Conservation (phyloP, 1,140 invertebrate species). For the Helicoverpa armigera region DNA sequence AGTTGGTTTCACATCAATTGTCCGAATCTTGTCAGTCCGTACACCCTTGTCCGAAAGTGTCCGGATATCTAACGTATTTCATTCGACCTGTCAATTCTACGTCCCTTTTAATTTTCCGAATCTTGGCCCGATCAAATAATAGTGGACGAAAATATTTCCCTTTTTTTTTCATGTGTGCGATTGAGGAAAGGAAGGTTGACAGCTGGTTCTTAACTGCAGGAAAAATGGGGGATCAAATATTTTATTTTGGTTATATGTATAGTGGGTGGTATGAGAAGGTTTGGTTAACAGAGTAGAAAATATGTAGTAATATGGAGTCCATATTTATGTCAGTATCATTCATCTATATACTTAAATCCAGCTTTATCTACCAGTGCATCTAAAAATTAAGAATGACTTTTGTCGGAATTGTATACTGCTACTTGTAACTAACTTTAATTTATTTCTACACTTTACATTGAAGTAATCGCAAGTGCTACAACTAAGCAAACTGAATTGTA, state of each 20-base stretch:
- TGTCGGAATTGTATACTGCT: too few relatives aligned
- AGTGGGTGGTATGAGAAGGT: too few relatives aligned
- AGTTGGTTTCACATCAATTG: conserved; percentile 14
- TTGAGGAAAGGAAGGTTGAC: background rate
- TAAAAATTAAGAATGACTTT: too few relatives aligned
- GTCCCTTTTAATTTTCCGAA: conserved; percentile 36
- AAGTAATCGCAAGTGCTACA: too few relatives aligned
- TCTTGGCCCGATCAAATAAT: conserved; percentile 10
- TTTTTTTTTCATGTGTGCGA: conserved; percentile 6
- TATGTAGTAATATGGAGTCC: too few relatives aligned
- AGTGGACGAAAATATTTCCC: conserved; percentile 22
- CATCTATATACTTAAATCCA: too few relatives aligned
- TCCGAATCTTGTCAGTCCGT: background rate
- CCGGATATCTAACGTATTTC: conserved; percentile 18
- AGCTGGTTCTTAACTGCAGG: background rate
- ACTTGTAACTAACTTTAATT: too few relatives aligned
- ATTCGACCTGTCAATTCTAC: conserved; percentile 6
- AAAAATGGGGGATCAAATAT: conserved; percentile 11
- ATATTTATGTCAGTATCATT: too few relatives aligned
- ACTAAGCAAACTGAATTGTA: too few relatives aligned
- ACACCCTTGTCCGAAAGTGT: conserved; percentile 15
- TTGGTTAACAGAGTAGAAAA: too few relatives aligned
- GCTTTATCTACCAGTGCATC: too few relatives aligned
- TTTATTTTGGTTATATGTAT: background rate
- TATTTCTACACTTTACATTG: too few relatives aligned